Base-by-base conservation (phyloP, 2,113 vertebrate genomes). In the Vulpes ferrilata region DNA sequence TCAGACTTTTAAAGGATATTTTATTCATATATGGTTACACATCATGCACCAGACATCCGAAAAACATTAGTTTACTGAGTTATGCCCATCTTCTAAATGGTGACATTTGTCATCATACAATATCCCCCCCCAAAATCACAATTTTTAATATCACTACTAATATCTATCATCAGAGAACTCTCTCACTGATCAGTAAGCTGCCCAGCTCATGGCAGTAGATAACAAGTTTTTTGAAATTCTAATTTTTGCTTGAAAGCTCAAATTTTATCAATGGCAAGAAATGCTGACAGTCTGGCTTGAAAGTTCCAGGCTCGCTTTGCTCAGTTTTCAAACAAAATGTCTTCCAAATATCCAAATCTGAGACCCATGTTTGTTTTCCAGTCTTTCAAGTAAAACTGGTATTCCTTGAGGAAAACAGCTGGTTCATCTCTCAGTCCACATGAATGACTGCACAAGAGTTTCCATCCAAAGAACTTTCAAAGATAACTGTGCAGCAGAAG, bases 261-360 rank as follows among this genome's bases (percentile, higher is more conserved):
- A 57, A 57, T 91, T 74, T 57, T 62, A n/a, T 38, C 55, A 17
- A 30, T 79, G 83, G 43, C 48, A 88, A 83, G 43, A 92, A 88
- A 78, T 35, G 5, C 9, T 12, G 27, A 27, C 2, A 65, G 51
- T 89, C 74, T 74, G 30, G 32, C 25, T 60, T 53, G 27, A 74
- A 90, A 76, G 35, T n/a, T 88, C 62, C 38, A 55, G 62, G 22
- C 43, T 95, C 27, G 11, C 43, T 69, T 69, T 57, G 30, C 23
- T 87, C 65, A 25, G 43, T 78, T 89, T 67, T 55, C 62, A 84
- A 96, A n/a, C 73, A 95, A 95, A 78, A 78, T 64, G 13, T 55
- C 81, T 25, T 57, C 27, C 76, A 76, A 90, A 82, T 91, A 3
- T 35, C 43, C 67, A 57, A 35, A 27, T 90, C 67, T 93, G 51